Conservation (phyloP, 2,888 invertebrate species). For the Campoplex capitator region DNA sequence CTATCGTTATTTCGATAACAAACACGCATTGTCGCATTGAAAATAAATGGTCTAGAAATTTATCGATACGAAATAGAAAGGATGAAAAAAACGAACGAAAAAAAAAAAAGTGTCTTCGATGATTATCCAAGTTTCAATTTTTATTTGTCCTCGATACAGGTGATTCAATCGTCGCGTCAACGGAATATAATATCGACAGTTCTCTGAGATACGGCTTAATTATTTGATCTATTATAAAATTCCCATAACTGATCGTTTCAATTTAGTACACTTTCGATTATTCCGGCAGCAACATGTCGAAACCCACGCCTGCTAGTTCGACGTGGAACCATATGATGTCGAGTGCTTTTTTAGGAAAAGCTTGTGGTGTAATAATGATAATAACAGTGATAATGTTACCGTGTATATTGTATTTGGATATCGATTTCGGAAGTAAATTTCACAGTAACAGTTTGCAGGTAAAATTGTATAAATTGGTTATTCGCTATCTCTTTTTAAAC, state of each 20-base stretch:
- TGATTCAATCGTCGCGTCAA: neutral
- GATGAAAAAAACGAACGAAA: neutral
- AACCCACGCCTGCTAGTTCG: neutral
- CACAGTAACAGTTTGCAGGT: constrained; percentile 40
- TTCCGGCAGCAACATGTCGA: constrained; percentile 51
- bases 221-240: neutral
- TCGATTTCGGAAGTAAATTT: constrained; percentile 53
- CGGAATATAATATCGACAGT: neutral
- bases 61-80: neutral
- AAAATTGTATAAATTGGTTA: neutral
- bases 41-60: constrained; percentile 14
- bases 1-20: constrained; percentile 25
- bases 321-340: constrained; percentile 8
- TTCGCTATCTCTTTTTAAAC: neutral
- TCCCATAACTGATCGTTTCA: neutral
- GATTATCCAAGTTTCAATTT: neutral
- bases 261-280: constrained; percentile 45
- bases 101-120: neutral
- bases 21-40: constrained; percentile 9
- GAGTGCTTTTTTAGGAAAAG: constrained; percentile 36
- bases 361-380: constrained; percentile 52
- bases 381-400: constrained; percentile 53
- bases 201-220: neutral
- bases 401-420: constrained; percentile 55
- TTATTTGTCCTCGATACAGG: neutral